Evolutionary conservation across 2,113 vertebrate genomes (phyloP), one percentile per base, ranked within the genome.

Genomic region (Nerophis lumbriciformis): DNA sequence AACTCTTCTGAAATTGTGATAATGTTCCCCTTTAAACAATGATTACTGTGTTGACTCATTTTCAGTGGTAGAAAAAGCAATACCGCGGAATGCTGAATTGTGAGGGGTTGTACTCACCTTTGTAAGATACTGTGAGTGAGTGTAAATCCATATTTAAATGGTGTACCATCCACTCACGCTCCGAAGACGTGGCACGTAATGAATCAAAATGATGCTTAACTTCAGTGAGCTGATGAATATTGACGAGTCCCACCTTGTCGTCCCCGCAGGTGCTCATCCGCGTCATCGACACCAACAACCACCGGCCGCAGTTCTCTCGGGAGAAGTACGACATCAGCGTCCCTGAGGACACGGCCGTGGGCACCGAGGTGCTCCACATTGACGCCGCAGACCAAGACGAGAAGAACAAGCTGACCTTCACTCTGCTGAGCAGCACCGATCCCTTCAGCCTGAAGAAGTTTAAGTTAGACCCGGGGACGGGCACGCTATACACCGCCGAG

Each of bases 201-300:
- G 5, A 45, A 45, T 12, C 6, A 45, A 11, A 45, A 12, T 45
- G 12, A 45, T 12, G 7, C 39, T 8, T 8, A 42, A 42, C 39
- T 8, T 42, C 8, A 42, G 39, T 42, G 39, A 42, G 9, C 8
- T 9, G 8, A 9, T 42, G 39, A 9, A 7, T 45, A 45, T 45
- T 9, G 8, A 42, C 39, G 3, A 9, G 39, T 42, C 39, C 39
- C 39, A 42, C 42, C 53, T 59, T 59, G 53, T 3, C 68, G 8
- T 11, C 15, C 16, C 55, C 19, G 45, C 21, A 99, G 97, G 95
- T 98, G n/a, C 90, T 94, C 16, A 96, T 99, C 83, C 94, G 92
- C 72, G 93, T 99, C 64, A 96, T 98, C 62, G 96, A 99, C 74
- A 98, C 95, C 77, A 99, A 99, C 88, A 95, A 99, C 82, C 97